phyloP scores from a whole-genome alignment of 1,140 invertebrate genomes.

The Ectropis grisescens region DNA sequence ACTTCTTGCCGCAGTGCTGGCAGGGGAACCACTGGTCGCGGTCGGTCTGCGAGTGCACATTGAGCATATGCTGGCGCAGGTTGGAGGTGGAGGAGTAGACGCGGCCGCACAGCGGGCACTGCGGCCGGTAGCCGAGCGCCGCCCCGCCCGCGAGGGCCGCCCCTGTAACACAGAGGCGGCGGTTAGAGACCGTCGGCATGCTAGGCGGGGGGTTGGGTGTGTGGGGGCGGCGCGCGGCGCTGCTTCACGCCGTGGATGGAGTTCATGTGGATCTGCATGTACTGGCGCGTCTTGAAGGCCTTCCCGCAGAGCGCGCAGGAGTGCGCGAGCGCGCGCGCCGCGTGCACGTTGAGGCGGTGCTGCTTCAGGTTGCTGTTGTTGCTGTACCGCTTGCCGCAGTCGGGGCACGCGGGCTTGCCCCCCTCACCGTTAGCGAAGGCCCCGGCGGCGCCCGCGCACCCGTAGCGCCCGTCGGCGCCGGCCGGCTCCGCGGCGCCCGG shows the following conservation, averaged over 20 bases:
- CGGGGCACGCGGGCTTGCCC: conserved; percentile 75
- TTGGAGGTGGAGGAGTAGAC: conserved; percentile 79
- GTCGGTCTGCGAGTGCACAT: conserved; percentile 78
- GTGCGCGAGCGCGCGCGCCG: conserved; percentile 75
- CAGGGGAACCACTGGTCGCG: conserved; percentile 80
- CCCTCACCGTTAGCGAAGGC: conserved; percentile 31
- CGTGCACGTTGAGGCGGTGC: conserved; percentile 81
- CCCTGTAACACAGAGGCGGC: conserved; percentile 71
- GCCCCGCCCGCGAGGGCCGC: conserved; percentile 66
- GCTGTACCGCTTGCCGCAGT: conserved; percentile 78
- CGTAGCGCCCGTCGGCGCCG: conserved; percentile 12
- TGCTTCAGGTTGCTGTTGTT: conserved; percentile 79
- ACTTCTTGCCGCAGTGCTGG: conserved; percentile 80
- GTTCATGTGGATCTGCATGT: conserved; percentile 78
- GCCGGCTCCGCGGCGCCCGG: conserved; percentile 14
- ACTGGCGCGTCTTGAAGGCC: conserved; percentile 80
- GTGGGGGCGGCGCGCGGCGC: conserved; percentile 57
- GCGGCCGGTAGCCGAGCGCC: conserved; percentile 69
- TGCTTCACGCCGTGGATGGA: conserved; percentile 79
- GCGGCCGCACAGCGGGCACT: conserved; percentile 78
- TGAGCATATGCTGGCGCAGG: conserved; percentile 80
- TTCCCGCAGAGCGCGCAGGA: conserved; percentile 76
- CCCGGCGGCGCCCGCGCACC: conserved; percentile 23
- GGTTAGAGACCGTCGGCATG: conserved; percentile 36
- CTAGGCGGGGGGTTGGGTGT: conserved; percentile 52